Conservation (phyloP, 1,140 invertebrate genomes). For the Temnothorax longispinosus region DNA sequence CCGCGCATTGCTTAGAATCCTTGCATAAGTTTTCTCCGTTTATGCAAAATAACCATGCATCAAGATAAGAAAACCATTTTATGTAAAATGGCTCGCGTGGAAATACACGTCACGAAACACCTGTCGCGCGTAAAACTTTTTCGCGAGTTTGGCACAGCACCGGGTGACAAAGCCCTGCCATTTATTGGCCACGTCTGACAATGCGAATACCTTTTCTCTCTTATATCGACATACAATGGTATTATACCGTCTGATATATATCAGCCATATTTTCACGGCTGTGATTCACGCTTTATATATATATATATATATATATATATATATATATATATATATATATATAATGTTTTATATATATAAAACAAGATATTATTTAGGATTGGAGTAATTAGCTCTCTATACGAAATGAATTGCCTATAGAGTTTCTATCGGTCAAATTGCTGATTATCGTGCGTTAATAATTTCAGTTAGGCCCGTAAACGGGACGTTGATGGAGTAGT, state of each 20-base stretch:
- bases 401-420: constrained; percentile 2
- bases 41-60: constrained; percentile 57
- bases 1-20: neutral
- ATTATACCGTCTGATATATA: constrained; percentile 11
- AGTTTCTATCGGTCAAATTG: constrained; percentile 23
- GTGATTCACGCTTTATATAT: constrained; percentile 14
- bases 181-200: constrained; percentile 63
- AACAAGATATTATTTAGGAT: constrained; percentile 1
- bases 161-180: constrained; percentile 50
- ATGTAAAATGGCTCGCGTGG: constrained; percentile 64
- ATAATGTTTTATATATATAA: neutral
- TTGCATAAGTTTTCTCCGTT: constrained; percentile 39
- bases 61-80: constrained; percentile 59
- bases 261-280: constrained; percentile 12
- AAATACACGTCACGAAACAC: constrained; percentile 69
- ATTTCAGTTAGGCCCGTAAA: constrained; percentile 31
- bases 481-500: constrained; percentile 48
- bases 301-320: neutral
- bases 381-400: neutral
- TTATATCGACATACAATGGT: constrained; percentile 34
- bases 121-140: constrained; percentile 68
- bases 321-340: constrained; percentile 21
- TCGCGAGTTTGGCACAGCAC: constrained; percentile 29
- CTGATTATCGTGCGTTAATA: constrained; percentile 29
- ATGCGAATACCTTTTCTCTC: constrained; percentile 60